Conservation (phyloP, 2,888 invertebrate species). For the Phymatocera aterrima region DNA sequence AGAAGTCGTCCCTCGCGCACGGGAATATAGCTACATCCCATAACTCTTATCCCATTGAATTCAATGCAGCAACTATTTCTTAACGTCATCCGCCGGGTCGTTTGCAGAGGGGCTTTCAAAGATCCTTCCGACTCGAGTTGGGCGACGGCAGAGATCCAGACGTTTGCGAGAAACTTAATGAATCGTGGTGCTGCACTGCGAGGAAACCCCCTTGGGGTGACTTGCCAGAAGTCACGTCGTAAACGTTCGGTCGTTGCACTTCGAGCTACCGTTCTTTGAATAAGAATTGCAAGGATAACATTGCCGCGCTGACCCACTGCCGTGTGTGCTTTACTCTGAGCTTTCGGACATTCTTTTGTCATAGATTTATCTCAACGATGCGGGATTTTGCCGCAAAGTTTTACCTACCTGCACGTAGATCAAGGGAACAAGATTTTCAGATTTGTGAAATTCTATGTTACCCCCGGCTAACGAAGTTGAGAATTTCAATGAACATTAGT, state of each 20-base stretch:
- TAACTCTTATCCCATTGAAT: conserved; percentile 67
- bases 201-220: not conserved
- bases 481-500: not conserved
- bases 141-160: conserved; percentile 19
- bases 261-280: conserved; percentile 1
- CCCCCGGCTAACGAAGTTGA: not conserved
- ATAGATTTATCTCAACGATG: not conserved
- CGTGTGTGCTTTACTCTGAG: not conserved
- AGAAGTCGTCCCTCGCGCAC: conserved; percentile 49
- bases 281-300: conserved; percentile 6
- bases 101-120: conserved; percentile 39
- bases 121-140: conserved; percentile 13
- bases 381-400: not conserved
- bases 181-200: conserved; percentile 26
- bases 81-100: conserved; percentile 39
- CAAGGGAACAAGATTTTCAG: not conserved
- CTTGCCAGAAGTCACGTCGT: conserved; percentile 24
- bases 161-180: conserved; percentile 38
- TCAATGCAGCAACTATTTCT: conserved; percentile 54
- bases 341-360: conserved; percentile 13
- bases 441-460: not conserved
- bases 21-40: conserved; percentile 49
- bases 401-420: not conserved
- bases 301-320: conserved; percentile 23
- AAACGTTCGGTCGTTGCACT: conserved; percentile 22